phyloP scores from a whole-genome alignment of 2,113 vertebrate genomes.

The Rhineura floridana region DNA sequence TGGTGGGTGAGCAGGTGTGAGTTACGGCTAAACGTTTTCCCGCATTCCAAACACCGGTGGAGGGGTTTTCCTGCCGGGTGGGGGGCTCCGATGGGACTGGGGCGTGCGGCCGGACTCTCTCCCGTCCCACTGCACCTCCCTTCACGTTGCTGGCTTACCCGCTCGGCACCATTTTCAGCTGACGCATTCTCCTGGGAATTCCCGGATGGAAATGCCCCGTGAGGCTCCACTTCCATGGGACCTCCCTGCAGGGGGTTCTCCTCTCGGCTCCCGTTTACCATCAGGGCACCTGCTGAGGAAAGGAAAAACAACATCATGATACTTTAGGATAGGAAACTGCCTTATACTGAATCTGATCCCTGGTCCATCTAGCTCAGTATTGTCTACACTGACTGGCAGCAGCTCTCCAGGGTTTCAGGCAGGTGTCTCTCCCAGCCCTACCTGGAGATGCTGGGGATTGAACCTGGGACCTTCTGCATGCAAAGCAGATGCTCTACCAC shows the following conservation, averaged over 20 bases:
- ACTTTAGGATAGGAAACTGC: too few relatives aligned
- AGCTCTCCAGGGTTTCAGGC: too few relatives aligned
- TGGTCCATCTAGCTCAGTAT: too few relatives aligned
- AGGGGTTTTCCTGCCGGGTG: slow-evolving; percentile 54
- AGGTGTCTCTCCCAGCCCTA: too few relatives aligned
- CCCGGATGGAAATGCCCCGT: neutral
- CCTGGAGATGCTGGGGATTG: too few relatives aligned
- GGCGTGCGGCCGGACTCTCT: neutral
- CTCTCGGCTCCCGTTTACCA: neutral
- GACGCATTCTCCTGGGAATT: neutral
- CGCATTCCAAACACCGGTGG: slow-evolving; percentile 60
- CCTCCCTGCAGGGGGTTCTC: neutral
- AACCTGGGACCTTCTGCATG: too few relatives aligned
- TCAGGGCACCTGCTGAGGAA: neutral
- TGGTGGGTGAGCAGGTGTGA: slow-evolving; percentile 71
- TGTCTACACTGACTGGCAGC: too few relatives aligned
- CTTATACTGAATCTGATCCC: too few relatives aligned
- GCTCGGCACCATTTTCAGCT: neutral
- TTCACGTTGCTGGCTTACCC: neutral
- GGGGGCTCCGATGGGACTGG: neutral
- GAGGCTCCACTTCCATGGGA: neutral
- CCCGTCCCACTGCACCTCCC: neutral
- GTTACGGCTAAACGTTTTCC: slow-evolving; percentile 35
- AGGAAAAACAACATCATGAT: too few relatives aligned
- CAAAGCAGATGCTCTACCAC: too few relatives aligned